Conservation (phyloP, 2,113 vertebrate species). For the Aix galericulata region DNA sequence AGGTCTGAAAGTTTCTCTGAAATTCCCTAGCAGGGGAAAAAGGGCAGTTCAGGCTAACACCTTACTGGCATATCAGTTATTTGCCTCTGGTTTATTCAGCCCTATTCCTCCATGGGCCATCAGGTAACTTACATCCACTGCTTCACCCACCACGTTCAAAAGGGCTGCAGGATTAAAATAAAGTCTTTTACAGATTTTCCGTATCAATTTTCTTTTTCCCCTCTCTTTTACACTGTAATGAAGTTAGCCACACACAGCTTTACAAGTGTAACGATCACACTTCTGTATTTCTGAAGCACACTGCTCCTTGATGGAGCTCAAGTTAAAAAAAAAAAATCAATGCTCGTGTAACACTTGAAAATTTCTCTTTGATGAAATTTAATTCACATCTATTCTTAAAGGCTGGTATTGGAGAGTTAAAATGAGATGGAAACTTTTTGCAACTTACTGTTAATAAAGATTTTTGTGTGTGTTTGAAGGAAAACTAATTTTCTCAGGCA, state of each 20-base stretch:
- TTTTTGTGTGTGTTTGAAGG: neutral
- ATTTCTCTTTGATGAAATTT: neutral
- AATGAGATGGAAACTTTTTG: neutral
- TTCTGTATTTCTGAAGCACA: neutral
- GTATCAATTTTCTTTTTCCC: neutral
- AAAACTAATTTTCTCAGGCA: neutral
- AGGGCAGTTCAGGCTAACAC: neutral
- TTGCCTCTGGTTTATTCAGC: neutral
- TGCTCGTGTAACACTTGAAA: neutral
- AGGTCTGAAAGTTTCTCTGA: neutral
- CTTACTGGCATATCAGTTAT: neutral
- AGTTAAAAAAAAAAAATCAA: neutral
- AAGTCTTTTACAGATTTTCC: neutral
- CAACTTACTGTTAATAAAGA: neutral
- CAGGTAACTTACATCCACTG: neutral
- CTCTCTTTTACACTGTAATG: neutral
- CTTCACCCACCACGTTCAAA: neutral
- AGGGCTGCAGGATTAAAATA: neutral
- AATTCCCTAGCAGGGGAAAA: neutral
- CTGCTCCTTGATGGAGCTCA: neutral
- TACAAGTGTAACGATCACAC: too few species aligned
- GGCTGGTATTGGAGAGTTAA: neutral
- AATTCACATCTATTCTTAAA: neutral
- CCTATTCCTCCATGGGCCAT: neutral
- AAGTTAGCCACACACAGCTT: neutral